phyloP scores from a whole-genome alignment of 2,797 vertebrate species.

The Crocodylus rhombifer region DNA sequence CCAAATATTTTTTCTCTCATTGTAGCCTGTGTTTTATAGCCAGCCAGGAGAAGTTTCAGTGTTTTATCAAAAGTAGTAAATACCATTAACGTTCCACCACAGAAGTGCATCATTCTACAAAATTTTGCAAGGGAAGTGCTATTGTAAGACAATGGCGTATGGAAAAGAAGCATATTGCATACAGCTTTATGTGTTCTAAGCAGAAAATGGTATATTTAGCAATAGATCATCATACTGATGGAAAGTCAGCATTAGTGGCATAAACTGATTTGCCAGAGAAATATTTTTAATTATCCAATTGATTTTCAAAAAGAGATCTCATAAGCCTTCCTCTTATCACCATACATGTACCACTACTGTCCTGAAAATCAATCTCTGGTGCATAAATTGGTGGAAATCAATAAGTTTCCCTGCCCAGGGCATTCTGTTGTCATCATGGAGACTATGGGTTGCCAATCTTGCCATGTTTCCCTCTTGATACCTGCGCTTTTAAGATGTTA shows the following conservation, averaged over 20 bases:
- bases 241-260: background rate
- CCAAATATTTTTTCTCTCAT: background rate
- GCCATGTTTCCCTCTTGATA: constrained; percentile 13
- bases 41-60: background rate
- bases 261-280: constrained; percentile 25
- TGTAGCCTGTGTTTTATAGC: background rate
- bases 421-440: constrained; percentile 9
- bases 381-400: constrained; percentile 66
- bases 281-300: constrained; percentile 44
- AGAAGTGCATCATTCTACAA: background rate
- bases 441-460: no score
- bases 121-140: background rate
- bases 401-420: constrained; percentile 55
- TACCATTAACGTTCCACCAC: background rate
- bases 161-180: background rate
- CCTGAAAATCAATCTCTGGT: constrained; percentile 71
- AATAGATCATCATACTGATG: background rate
- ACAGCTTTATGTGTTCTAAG: background rate
- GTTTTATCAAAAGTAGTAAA: background rate
- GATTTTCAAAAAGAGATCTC: constrained; percentile 58
- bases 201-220: background rate
- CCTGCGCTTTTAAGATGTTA: constrained; percentile 39
- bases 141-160: background rate
- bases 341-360: constrained; percentile 58
- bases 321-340: constrained; percentile 43